Base-by-base conservation (phyloP, 2,113 vertebrate species). In the Setophaga petechia region DNA sequence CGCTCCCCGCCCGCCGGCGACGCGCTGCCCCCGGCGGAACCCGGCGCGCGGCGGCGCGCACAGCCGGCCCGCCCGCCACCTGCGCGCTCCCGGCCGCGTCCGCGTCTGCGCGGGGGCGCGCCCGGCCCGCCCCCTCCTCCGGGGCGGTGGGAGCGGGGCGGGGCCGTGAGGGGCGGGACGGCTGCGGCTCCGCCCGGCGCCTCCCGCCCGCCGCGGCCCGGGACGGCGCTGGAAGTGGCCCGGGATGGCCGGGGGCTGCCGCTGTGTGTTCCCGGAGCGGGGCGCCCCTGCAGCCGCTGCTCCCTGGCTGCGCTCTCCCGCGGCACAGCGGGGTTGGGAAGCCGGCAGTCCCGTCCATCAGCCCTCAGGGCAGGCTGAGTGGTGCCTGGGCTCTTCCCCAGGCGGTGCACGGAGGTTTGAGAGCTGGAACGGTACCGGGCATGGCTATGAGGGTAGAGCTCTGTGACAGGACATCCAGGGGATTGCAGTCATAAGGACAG, bases 211-310 rank as follows among this genome's bases (percentile, higher is more conserved):
- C n/a, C 37, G 47, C 24, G 20, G 10, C 57, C 57, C 49, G 68
- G 33, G 11, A 9, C 2, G 7, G 14, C 9, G 27, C 6, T 16
- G 67, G 62, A 12, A 30, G 37, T 0, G 65, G 10, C 0, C 9
- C 1, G 6, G 20, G 7, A 2, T 3, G 2, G 8, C 13, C 0
- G 17, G 2, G 2, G 31, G 6, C 4, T 23, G 30, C 9, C 3
- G 27, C 11, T 11, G 2, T 2, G 9, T 4, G 30, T 15, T 12
- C 25, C 28, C 10, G 4, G 9, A 33, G 7, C 17, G 4, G 9
- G 5, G 5, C 5, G 4, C 2, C 11, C 2, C 12, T 0, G 41
- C 3, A 7, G 5, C 33, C 13, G n/a, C 28, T 27, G 35, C 7
- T 57, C 3, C 24, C 37, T 6, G 23, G 0, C 27, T 5, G 75